Conservation (phyloP, 92 coral and sea anemone genomes). For the Phenganax marumi region DNA sequence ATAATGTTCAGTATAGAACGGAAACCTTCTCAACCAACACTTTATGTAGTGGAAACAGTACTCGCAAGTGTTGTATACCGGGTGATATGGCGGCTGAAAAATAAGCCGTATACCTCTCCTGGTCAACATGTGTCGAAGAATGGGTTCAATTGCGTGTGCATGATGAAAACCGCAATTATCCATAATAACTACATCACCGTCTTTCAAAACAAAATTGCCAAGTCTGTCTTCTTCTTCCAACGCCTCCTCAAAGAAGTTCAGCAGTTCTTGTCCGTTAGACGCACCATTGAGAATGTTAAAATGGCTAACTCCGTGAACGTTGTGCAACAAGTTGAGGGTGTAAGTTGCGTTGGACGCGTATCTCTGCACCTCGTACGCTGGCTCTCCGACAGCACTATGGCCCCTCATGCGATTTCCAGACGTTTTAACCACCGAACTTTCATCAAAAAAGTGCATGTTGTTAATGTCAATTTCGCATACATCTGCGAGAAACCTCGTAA, state of each 20-base stretch:
- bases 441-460: constrained; percentile 45
- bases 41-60: neutral
- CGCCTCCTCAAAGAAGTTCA: constrained; percentile 50
- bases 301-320: constrained; percentile 44
- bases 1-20: constrained; percentile 25
- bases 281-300: constrained; percentile 43
- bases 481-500: neutral
- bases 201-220: constrained; percentile 51
- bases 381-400: constrained; percentile 18
- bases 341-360: constrained; percentile 50
- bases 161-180: constrained; percentile 66
- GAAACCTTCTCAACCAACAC: constrained; percentile 11
- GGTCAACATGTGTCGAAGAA: constrained; percentile 46
- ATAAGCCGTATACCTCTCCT: constrained; percentile 35
- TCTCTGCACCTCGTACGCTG: constrained; percentile 46
- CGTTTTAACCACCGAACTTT: constrained; percentile 49
- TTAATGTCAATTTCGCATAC: neutral
- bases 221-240: constrained; percentile 41
- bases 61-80: constrained; percentile 38
- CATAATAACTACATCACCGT: constrained; percentile 52
- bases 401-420: constrained; percentile 45
- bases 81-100: constrained; percentile 61
- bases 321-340: constrained; percentile 51
- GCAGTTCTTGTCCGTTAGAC: constrained; percentile 51
- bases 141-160: constrained; percentile 57